Conservation (phyloP, 92 coral and sea anemone genomes). For the Meandrina meandrites region DNA sequence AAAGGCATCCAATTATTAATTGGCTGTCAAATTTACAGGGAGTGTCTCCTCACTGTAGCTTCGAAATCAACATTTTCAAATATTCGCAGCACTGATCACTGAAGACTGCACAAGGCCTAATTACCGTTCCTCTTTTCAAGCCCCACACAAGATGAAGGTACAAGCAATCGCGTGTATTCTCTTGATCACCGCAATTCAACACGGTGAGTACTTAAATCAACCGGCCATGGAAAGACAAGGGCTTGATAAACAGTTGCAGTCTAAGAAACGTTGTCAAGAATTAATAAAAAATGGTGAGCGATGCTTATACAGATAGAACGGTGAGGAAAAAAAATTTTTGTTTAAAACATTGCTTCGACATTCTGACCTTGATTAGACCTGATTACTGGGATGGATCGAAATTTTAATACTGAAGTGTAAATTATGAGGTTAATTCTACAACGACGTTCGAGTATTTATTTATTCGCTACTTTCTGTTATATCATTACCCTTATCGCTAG, state of each 20-base stretch:
- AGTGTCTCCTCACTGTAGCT: no score
- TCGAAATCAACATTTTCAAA: background rate
- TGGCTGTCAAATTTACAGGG: constrained; percentile 9
- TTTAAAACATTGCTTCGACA: background rate
- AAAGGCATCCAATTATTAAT: no score
- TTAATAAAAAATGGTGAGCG: background rate
- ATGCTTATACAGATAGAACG: background rate
- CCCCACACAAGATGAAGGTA: background rate
- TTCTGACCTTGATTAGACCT: background rate
- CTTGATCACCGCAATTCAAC: background rate
- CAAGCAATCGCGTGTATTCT: background rate
- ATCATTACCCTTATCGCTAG: background rate
- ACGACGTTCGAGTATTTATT: background rate
- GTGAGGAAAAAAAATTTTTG: no score
- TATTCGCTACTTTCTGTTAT: background rate
- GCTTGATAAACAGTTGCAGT: background rate
- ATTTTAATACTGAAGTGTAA: background rate
- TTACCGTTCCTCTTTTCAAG: background rate
- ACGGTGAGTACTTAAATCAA: background rate
- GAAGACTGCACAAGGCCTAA: background rate
- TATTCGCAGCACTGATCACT: background rate
- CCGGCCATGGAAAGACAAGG: background rate
- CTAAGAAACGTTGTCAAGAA: background rate
- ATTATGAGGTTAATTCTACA: background rate
- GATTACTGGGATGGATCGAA: no score